Base-by-base conservation (phyloP, 2,113 vertebrate genomes). In the Solea solea region DNA sequence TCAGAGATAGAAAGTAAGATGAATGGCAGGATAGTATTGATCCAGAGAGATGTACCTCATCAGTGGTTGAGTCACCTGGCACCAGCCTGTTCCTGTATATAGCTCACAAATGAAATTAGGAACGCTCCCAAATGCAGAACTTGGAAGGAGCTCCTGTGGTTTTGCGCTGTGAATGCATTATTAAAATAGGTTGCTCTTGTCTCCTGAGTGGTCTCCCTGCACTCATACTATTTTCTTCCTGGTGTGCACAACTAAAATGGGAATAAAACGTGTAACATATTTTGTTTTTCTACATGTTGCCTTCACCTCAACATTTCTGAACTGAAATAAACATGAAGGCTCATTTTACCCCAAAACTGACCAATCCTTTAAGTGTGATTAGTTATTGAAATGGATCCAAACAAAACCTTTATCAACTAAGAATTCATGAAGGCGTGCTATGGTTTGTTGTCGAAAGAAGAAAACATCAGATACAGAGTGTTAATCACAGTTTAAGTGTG, bases 51-150 rank as follows among this genome's bases (percentile, higher is more conserved):
- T 3, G 9, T 49, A 58, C 45, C 50, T 69, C 57, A 62, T 80
- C 71, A 86, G 76, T 74, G 81, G n/a, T 64, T 79, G 45, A 69
- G 73, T 79, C 76, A 78, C 59, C 58, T 87, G 83, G 78, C 85
- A 82, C 48, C 21, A 12, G 40, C 40, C 76, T 60, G 64, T 55
- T 64, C 56, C 59, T 69, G 60, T 66, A 67, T 44, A 67, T 44
- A 65, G 58, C 46, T 68, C 67, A 52, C 76, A 84, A 89, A 87
- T 86, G 67, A 87, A 90, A 90, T 89, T 82, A 85, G 50, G 51
- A 39, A 8, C 0, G 3, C 45, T 71, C 46, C 69, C 69, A 86
- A 89, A 88, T 69, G 79, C 73, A 74, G 41, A 71, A 70, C 40
- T 82, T 82, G 76, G 83, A 82, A 68, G 62, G 58, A 54, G 72